Evolutionary conservation across 2,888 invertebrate genomes (phyloP), one percentile per base, ranked within the genome.

Genomic region (Morinoia aosen): DNA sequence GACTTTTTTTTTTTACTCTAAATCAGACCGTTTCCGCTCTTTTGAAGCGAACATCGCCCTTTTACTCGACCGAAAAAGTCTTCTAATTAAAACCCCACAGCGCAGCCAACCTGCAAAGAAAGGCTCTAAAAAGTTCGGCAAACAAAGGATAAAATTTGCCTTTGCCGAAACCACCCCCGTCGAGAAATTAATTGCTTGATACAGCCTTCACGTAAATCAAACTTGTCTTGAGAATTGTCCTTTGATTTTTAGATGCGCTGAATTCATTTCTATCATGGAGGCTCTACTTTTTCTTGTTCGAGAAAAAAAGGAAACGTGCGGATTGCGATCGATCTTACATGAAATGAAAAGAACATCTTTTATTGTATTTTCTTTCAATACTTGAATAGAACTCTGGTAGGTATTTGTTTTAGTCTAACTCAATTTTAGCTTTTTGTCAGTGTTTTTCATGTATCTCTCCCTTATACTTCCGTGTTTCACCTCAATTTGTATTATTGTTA

Each of bases 111-210:
- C 48, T 90, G 90, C 76, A 90, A 90, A 48, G 90, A 90, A 90
- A 40, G 39, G 90, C 48, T 48, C 8, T 12, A 90, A 90, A 90
- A 90, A 90, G 14, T 40, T 14, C 48, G 48, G 48, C 90, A 90
- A 90, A 90, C 90, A 90, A 90, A 90, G 90, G 90, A 90, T 90
- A 40, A 90, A 90, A 90, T 90, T 90, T 90, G 48, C 40, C 40
- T 90, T 40, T 40, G 25, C 14, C n/a, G 90, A 90, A 90, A 25
- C 40, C 90, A 11, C 90, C 76, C 90, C 48, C 90, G 40, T 25
- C 90, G 40, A 90, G 90, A 48, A 90, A 90, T 90, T 90, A 90
- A 90, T 90, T 90, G 90, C 90, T 39, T 16, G 48, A 90, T 90
- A 90, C 90, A 90, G 48, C 40, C 88, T 90, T 40, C 90, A 48